Evolutionary conservation across 2,888 invertebrate genomes (phyloP).

Genomic region (Hirtodrosophila cameraria): DNA sequence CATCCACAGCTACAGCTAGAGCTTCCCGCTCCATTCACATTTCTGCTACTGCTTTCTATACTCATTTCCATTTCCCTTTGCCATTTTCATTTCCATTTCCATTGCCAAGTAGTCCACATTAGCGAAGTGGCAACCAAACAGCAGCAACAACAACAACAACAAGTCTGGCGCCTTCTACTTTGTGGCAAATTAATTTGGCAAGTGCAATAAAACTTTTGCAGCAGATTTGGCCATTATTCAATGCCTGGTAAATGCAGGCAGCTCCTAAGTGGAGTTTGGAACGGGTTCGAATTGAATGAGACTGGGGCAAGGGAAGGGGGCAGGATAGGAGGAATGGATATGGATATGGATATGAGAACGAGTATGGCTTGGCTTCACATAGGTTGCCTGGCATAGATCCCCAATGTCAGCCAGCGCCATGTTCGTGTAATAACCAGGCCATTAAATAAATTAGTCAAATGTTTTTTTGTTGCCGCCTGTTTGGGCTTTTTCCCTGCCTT

Average conservation of each 20-base stretch:
- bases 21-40: conserved; percentile 18
- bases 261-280: conserved; percentile 4
- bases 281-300: not conserved
- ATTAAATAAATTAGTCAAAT: conserved; percentile 76
- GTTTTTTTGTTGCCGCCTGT: conserved; percentile 39
- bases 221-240: conserved; percentile 74
- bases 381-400: not conserved
- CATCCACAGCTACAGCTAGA: conserved; percentile 3
- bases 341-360: too few relatives aligned
- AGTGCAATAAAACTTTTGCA: conserved; percentile 76
- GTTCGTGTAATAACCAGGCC: conserved; percentile 74
- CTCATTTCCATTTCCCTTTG: conserved; percentile 44
- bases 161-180: conserved; percentile 49
- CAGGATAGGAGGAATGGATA: too few relatives aligned
- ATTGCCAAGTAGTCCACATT: conserved; percentile 55
- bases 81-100: conserved; percentile 36
- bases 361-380: not conserved
- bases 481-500: conserved; percentile 22
- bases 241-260: conserved; percentile 51
- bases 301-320: too few relatives aligned
- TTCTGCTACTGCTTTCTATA: conserved; percentile 25
- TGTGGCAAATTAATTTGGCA: conserved; percentile 74
- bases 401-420: conserved; percentile 32
- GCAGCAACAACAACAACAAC: conserved; percentile 26
- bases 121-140: conserved; percentile 42